phyloP scores from a whole-genome alignment of 2,797 vertebrate species.

The Alcedo atthis region DNA sequence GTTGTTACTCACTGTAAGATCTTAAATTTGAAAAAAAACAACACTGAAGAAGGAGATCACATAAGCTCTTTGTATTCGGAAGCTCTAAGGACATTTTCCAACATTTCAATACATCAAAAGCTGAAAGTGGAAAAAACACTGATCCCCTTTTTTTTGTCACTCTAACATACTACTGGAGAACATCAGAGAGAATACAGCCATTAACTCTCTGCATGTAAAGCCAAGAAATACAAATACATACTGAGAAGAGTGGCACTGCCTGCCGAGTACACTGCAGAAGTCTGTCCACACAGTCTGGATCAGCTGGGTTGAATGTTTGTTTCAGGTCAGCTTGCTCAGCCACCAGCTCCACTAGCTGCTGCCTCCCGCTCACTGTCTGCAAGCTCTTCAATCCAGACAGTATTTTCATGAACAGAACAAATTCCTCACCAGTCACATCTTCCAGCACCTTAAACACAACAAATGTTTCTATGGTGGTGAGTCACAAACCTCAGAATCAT shows the following conservation, averaged over 20 bases:
- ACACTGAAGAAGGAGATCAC: not conserved
- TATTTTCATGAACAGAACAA: slow-evolving; percentile 96
- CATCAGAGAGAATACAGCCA: not conserved
- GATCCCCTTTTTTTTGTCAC: not conserved
- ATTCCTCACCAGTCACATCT: slow-evolving; percentile 97
- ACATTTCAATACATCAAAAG: not conserved
- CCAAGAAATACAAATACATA: slow-evolving; percentile 77
- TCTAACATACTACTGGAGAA: not conserved
- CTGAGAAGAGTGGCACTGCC: slow-evolving; percentile 95
- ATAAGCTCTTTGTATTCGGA: not conserved
- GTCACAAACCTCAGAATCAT: not conserved
- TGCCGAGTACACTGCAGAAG: slow-evolving; percentile 96
- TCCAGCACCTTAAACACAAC: slow-evolving; percentile 87
- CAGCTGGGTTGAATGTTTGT: slow-evolving; percentile 91
- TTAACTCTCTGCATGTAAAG: not conserved
- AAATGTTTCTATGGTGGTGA: not conserved
- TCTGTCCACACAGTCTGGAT: slow-evolving; percentile 93
- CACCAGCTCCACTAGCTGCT: slow-evolving; percentile 95
- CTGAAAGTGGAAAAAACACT: not conserved
- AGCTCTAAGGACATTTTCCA: not conserved
- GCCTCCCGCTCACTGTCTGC: slow-evolving; percentile 95
- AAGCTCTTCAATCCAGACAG: slow-evolving; percentile 89
- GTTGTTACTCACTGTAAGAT: not conserved
- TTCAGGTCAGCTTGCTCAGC: slow-evolving; percentile 96
- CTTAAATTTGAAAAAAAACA: not conserved